Percentiles rank a stretch among this genome's conserved stretches.
Evolutionary conservation across 1,140 invertebrate genomes (phyloP).

Genomic region (Drosophila kanapiae): DNA sequence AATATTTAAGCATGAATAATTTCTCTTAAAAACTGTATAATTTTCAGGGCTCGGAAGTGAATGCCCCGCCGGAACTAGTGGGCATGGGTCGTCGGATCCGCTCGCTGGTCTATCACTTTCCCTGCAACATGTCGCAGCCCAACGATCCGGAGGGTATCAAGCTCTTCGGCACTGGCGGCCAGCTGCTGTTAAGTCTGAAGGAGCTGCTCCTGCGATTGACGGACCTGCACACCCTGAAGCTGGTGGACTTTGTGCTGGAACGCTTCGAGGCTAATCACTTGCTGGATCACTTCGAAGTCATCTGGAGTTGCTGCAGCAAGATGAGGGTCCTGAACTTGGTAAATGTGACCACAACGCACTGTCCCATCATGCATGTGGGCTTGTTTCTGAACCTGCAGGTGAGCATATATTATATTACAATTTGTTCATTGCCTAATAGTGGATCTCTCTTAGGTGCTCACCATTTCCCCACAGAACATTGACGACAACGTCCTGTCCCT

Average conservation of each 20-base stretch:
- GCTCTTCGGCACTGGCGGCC: conserved; percentile 92
- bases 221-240: conserved; percentile 88
- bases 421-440: not conserved
- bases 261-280: conserved; percentile 89
- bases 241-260: conserved; percentile 92
- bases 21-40: not conserved
- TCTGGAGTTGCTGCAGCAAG: conserved; percentile 88
- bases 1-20: too few relatives aligned
- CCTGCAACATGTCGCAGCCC: conserved; percentile 90
- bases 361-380: conserved; percentile 91
- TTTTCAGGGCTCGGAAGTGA: conserved; percentile 42
- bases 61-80: conserved; percentile 75
- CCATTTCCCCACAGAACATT: conserved; percentile 93
- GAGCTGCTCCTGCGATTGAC: conserved; percentile 90
- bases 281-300: conserved; percentile 89
- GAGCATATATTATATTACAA: conserved; percentile 1
- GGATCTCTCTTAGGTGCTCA: conserved; percentile 86
- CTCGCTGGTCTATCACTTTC: conserved; percentile 91
- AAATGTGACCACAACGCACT: conserved; percentile 91
- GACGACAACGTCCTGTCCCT: conserved; percentile 91
- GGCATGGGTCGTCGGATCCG: conserved; percentile 88
- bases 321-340: conserved; percentile 89
- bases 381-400: conserved; percentile 91
- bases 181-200: conserved; percentile 89
- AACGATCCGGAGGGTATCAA: conserved; percentile 87